phyloP scores from a whole-genome alignment of 1,140 invertebrate species.

The Drosophila punjabiensis region DNA sequence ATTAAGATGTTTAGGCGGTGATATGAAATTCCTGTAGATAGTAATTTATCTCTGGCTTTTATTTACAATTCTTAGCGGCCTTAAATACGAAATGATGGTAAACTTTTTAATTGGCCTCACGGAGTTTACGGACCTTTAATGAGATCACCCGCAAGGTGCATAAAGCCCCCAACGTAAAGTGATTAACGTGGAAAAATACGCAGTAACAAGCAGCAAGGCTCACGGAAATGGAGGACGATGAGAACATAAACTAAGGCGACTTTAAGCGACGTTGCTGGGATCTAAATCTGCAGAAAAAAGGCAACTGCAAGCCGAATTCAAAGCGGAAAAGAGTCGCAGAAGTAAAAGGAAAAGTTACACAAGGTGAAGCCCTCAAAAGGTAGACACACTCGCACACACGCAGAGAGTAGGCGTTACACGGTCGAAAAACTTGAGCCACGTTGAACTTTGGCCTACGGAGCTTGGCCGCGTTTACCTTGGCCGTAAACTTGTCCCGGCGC shows the following conservation, averaged over 20 bases:
- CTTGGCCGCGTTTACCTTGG: constrained; percentile 73
- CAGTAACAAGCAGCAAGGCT: constrained; percentile 39
- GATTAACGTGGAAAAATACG: constrained; percentile 47
- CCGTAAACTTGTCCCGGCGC: constrained; percentile 78
- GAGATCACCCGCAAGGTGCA: constrained; percentile 58
- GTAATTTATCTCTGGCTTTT: background rate
- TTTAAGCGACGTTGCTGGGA: constrained; percentile 24
- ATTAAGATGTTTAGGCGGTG: background rate
- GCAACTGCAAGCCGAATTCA: constrained; percentile 11
- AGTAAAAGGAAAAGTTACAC: constrained; percentile 71
- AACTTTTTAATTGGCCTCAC: constrained; percentile 72
- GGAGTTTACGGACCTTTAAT: constrained; percentile 72
- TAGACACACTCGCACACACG: constrained; percentile 14
- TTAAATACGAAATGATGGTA: constrained; percentile 34
- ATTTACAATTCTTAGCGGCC: background rate
- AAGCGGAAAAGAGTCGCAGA: constrained; percentile 35
- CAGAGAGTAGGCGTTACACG: constrained; percentile 61
- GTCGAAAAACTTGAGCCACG: constrained; percentile 67
- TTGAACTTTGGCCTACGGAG: constrained; percentile 74
- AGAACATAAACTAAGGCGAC: constrained; percentile 33
- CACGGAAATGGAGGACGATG: constrained; percentile 13
- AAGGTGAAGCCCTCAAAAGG: constrained; percentile 24
- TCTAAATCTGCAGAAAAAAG: background rate
- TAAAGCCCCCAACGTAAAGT: constrained; percentile 52
- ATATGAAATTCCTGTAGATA: background rate